Base-by-base conservation (phyloP, 1,140 invertebrate species). In the Caenorhabditis tropicalis region DNA sequence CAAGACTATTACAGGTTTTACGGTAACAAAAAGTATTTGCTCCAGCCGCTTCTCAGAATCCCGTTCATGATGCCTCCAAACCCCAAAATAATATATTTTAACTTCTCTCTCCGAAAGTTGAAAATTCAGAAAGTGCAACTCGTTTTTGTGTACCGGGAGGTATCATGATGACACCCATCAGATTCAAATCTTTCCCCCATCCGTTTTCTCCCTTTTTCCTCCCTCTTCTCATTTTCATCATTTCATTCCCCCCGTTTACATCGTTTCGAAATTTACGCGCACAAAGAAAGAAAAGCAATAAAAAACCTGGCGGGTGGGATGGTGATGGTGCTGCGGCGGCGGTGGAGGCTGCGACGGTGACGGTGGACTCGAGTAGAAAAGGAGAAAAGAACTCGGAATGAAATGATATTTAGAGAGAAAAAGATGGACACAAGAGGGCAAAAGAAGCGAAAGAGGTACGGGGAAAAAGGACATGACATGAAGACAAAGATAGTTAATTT, bases 281-380 rank as follows among this genome's bases (percentile, higher is more conserved):
- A 74, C 65, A 74, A 74, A 74, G 65, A 74, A 74, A 74, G 65
- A 74, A 74, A 74, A 74, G 65, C 65, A 74, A 74, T 74, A 74
- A 74, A 74, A 74, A 74, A 74, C 65, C 65, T 74, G 65, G 65
- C 65, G 65, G 65, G 65, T 74, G 33, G 65, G 16, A 70, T 15
- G 21, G 33, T 31, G n/a, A 7, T 74, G 65, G 31, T n/a, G n/a
- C n/a, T n/a, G n/a, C n/a, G n/a, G n/a, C n/a, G n/a, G n/a, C n/a
- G n/a, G n/a, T n/a, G n/a, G n/a, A n/a, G n/a, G n/a, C n/a, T n/a
- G n/a, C n/a, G n/a, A n/a, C n/a, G n/a, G n/a, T n/a, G n/a, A n/a
- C n/a, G n/a, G 15, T 15, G 58, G 12, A 65, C 31, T 24, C 36
- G 27, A 43, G n/a, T 3, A 16, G 24, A 24, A 9, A 43, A 4